Evolutionary conservation across 2,113 vertebrate species (phyloP).

Genomic region (Ctenomys sociabilis): DNA sequence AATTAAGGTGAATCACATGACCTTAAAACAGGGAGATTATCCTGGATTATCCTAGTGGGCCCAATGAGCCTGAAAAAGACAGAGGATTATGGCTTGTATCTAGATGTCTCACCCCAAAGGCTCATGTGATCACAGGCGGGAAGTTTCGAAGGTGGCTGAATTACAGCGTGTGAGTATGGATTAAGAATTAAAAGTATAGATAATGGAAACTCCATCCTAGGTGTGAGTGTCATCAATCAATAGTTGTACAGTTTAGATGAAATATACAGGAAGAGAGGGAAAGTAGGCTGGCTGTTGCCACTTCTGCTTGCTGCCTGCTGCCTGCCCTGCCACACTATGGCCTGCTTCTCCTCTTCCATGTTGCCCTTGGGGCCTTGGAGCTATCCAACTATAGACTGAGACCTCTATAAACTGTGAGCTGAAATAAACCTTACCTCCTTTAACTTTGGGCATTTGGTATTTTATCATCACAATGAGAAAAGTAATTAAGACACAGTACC

Average conservation of each 20-base stretch:
- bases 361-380: neutral
- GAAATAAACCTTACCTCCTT: neutral
- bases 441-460: neutral
- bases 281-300: neutral
- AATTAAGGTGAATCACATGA: neutral
- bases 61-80: neutral
- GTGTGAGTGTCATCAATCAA: neutral
- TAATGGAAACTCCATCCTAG: neutral
- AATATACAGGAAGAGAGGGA: neutral
- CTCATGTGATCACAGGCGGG: neutral
- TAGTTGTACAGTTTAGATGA: neutral
- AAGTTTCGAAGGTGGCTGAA: neutral
- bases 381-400: neutral
- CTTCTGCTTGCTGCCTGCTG: neutral
- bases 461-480: neutral
- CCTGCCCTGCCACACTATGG: neutral
- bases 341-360: neutral
- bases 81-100: neutral
- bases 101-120: neutral
- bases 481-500: neutral
- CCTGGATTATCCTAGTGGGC: neutral
- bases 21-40: conserved; percentile 21
- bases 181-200: neutral
- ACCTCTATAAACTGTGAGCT: neutral
- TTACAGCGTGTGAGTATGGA: neutral